Percentiles rank a stretch among this genome's conserved stretches.
These are phyloP conservation scores for Drosophila helvetica DNA, from an alignment of 2,888 invertebrate genomes.

Conservation along the genomic window DNA sequence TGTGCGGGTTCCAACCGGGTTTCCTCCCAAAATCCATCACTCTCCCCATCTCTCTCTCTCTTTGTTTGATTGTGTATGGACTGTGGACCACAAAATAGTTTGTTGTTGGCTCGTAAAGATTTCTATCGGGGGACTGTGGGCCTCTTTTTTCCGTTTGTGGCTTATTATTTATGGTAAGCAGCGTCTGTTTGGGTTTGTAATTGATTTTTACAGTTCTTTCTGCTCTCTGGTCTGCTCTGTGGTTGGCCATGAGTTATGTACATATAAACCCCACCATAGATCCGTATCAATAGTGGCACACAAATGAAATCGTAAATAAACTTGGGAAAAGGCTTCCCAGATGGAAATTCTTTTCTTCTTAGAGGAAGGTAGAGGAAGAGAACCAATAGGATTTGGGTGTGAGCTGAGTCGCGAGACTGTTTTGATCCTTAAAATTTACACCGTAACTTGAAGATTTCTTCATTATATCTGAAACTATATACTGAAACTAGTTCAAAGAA, in stretches of 20 bases:
- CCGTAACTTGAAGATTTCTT: background rate
- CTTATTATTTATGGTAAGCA: conserved; percentile 73
- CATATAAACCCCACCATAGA: conserved; percentile 40
- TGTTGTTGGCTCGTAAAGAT: conserved; percentile 64
- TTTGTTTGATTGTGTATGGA: conserved; percentile 54
- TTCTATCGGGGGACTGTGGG: conserved; percentile 48
- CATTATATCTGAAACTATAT: background rate
- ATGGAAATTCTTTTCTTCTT: conserved; percentile 3
- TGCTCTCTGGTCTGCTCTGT: conserved; percentile 9
- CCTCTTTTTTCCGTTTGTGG: conserved; percentile 24
- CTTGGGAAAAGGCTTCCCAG: conserved; percentile 22
- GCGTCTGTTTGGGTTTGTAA: conserved; percentile 59
- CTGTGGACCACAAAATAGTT: conserved; percentile 63
- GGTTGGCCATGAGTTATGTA: conserved; percentile 40
- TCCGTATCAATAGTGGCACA: conserved; percentile 37
- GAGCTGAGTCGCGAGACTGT: background rate
- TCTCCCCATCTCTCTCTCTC: background rate
- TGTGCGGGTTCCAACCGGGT: conserved; percentile 59
- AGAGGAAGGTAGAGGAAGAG: background rate
- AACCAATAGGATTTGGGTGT: background rate
- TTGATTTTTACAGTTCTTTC: conserved; percentile 63
- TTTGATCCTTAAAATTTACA: background rate
- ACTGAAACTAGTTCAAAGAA: too few relatives aligned
- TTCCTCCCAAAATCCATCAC: conserved; percentile 6
- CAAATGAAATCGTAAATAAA: conserved; percentile 54